Evolutionary conservation across 1,140 invertebrate genomes (phyloP), one percentile per base, ranked within the genome.

Genomic region (Heliconius eleuchia): DNA sequence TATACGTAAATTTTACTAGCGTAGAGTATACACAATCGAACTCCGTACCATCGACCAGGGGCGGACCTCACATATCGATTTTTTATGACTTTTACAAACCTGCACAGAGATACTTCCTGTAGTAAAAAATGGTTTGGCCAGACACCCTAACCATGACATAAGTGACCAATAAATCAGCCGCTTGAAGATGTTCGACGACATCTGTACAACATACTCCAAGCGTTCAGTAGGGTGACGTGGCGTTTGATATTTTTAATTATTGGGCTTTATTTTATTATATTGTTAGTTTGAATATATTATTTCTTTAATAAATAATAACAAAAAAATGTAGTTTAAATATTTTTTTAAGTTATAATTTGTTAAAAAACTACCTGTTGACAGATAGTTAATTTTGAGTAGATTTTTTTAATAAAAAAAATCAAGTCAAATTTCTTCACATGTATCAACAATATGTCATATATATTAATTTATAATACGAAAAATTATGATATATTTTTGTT

Each of bases 91-190:
- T 71, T 73, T 23, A 72, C 34, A 60, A 80, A 60, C 72, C 72
- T 73, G 30, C 52, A 57, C 42, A 39, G 7, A 57, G 79, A 80
- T 75, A 46, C 72, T 83, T 81, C 71, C 76, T 55, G 82, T 82
- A 78, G 70, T 82, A 82, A 86, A 80, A 82, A 77, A 76, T 39
- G 30, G 50, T 42, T 78, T 66, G 75, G 72, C 71, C 60, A 82
- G 79, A 82, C 74, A 34, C 50, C 74, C n/a, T 74, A 74, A 72
- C 77, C 82, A 82, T 83, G 82, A 80, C 72, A 79, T 77, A 78
- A 84, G 81, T 78, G 76, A 57, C 74, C 84, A 85, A 86, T 87
- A 88, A 88, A 88, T 88, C 83, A 83, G 50, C 83, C 81, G 80
- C 27, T 72, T 5, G 77, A 57, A 23, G 60, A 77, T 80, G 78